phyloP scores from a whole-genome alignment of 1,140 invertebrate species.

The Phortica variegata region DNA sequence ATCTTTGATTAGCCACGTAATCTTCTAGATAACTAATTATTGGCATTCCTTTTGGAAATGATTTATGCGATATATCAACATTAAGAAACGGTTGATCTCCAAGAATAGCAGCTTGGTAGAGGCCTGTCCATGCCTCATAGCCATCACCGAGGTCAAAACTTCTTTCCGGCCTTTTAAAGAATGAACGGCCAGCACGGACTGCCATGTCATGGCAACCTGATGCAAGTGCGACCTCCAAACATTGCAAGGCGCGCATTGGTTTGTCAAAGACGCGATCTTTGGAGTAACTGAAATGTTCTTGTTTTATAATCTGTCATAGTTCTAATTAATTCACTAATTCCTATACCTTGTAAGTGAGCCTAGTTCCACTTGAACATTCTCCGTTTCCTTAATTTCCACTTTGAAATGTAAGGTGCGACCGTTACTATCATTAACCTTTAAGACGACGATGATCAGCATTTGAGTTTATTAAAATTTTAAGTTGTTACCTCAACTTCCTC shows the following conservation, averaged over 20 bases:
- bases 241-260: conserved; percentile 72
- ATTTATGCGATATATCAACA: conserved; percentile 74
- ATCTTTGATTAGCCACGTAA: neutral
- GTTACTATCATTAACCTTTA: conserved; percentile 28
- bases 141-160: conserved; percentile 62
- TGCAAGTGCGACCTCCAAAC: conserved; percentile 77
- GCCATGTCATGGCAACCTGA: conserved; percentile 59
- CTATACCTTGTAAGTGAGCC: conserved; percentile 57
- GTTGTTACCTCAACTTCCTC: conserved; percentile 30
- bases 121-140: conserved; percentile 70
- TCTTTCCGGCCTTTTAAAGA: conserved; percentile 43
- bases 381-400: conserved; percentile 63
- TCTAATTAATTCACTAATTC: no score
- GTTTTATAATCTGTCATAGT: neutral
- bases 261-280: conserved; percentile 48
- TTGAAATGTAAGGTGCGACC: conserved; percentile 57
- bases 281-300: conserved; percentile 27
- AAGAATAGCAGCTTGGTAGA: conserved; percentile 73
- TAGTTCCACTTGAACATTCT: conserved; percentile 61
- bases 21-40: conserved; percentile 56
- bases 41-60: conserved; percentile 62
- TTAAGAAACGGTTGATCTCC: conserved; percentile 71
- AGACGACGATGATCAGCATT: neutral
- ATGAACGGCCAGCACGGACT: conserved; percentile 58
- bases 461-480: neutral